Base-by-base conservation (phyloP, 1,140 invertebrate genomes). In the Pteromalus puparum region DNA sequence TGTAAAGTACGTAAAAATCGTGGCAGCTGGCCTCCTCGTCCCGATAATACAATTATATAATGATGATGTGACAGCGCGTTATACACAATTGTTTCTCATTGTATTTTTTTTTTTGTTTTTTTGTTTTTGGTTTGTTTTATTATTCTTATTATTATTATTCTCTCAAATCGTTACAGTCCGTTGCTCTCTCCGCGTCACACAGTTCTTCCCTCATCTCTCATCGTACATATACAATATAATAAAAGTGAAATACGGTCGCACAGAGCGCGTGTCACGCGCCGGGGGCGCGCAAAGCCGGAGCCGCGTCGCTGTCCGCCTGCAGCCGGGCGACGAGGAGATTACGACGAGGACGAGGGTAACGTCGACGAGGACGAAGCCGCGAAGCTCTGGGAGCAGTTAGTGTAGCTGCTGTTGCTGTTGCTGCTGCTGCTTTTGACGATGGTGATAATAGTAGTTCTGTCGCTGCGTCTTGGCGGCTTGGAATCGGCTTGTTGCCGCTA, bases 11-110 rank as follows among this genome's bases (percentile, higher is more conserved):
- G 53, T 61, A 61, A n/a, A 61, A 61, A 61, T 61, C 53, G 53
- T 61, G 53, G 53, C 53, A 61, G 53, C 53, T 61, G 53, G 18
- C 53, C 53, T 61, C 53, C 18, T 61, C 53, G 53, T 61, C 53
- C 53, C 53, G 18, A 21, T 61, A 61, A 61, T 61, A 61, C 30
- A 34, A 34, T 34, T 42, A 42, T 42, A 42, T 61, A n/a, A 61
- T 61, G 53, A 61, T 61, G 18, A 61, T 61, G 53, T 61, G 53
- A 61, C 68, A 70, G 68, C 68, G 28, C 68, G 24, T 70, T 30
- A 70, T 70, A 70, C 24, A 70, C 68, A 70, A 61, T 61, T 70
- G 68, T 28, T 70, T 30, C 24, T 38, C 10, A 74, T 42, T 38
- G 72, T 74, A n/a, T 74, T 74, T 15, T 70, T 15, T 61, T 5